These are phyloP conservation scores for Ellobium chinense DNA, from an alignment of 2,888 invertebrate species.

Conservation along the genomic window DNA sequence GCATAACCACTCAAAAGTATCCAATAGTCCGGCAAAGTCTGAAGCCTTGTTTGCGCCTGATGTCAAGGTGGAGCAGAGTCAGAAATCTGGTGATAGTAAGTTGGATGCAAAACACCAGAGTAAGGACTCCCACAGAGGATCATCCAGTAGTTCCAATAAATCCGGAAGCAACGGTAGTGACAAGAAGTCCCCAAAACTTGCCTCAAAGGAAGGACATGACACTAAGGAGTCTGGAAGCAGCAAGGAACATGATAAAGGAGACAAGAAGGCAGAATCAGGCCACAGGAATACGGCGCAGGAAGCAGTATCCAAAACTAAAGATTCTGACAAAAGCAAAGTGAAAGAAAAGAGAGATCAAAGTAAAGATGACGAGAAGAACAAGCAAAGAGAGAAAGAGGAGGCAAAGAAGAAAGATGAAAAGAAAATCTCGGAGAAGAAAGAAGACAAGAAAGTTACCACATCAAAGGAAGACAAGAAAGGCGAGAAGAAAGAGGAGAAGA, in stretches of 20 bases:
- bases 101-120: slow-evolving; percentile 14
- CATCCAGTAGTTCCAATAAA: slow-evolving; percentile 47
- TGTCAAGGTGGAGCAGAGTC: slow-evolving; percentile 32
- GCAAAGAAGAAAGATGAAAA: slow-evolving; percentile 55
- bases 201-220: slow-evolving; percentile 19
- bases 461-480: slow-evolving; percentile 53
- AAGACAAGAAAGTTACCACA: slow-evolving; percentile 32
- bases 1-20: slow-evolving; percentile 25
- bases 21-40: neutral
- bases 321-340: slow-evolving; percentile 37
- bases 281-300: slow-evolving; percentile 47
- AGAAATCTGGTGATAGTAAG: slow-evolving; percentile 6
- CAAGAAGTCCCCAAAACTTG: slow-evolving; percentile 52
- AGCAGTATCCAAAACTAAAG: slow-evolving; percentile 49
- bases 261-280: slow-evolving; percentile 48
- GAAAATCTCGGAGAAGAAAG: slow-evolving; percentile 47
- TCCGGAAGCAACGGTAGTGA: slow-evolving; percentile 43
- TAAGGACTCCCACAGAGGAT: slow-evolving; percentile 25
- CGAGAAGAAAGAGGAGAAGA: slow-evolving; percentile 44
- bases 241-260: slow-evolving; percentile 46
- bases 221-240: slow-evolving; percentile 40
- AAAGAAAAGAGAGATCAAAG: slow-evolving; percentile 53
- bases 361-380: slow-evolving; percentile 45
- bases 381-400: slow-evolving; percentile 43
- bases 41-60: slow-evolving; percentile 45